Percentiles rank a stretch among this genome's conserved stretches.
These are phyloP conservation scores for Okapia johnstoni DNA, from an alignment of 2,113 vertebrate species.

Conservation along the genomic window DNA sequence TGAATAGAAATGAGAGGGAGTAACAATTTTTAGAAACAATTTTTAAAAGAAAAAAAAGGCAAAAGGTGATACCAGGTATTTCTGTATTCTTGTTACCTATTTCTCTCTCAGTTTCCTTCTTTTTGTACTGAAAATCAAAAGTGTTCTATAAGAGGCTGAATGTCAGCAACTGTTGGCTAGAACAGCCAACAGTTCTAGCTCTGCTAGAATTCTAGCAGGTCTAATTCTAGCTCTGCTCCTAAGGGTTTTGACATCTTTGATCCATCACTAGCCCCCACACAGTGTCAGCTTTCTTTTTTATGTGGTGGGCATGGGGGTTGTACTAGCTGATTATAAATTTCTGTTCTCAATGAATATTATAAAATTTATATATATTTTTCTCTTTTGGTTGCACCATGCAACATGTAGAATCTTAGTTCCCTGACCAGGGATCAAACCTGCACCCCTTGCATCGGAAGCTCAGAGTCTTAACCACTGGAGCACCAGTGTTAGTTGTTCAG, in stretches of 20 bases:
- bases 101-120: neutral
- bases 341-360: neutral
- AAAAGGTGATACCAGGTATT: neutral
- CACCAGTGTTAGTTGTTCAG: neutral
- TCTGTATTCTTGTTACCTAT: neutral
- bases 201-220: neutral
- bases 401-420: neutral
- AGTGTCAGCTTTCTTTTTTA: neutral
- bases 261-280: accelerated
- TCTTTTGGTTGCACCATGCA: neutral
- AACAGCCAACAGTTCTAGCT: neutral
- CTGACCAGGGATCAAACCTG: neutral
- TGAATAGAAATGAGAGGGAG: slow-evolving; percentile 7
- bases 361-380: neutral
- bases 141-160: neutral
- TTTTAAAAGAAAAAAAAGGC: slow-evolving; percentile 3
- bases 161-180: neutral
- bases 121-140: neutral
- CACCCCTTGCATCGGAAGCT: neutral
- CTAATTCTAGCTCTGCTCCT: neutral
- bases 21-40: slow-evolving; percentile 50
- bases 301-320: neutral
- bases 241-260: neutral
- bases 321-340: neutral
- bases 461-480: neutral